Evolutionary conservation across 2,888 invertebrate species (phyloP).

Genomic region (Germaria angustata): DNA sequence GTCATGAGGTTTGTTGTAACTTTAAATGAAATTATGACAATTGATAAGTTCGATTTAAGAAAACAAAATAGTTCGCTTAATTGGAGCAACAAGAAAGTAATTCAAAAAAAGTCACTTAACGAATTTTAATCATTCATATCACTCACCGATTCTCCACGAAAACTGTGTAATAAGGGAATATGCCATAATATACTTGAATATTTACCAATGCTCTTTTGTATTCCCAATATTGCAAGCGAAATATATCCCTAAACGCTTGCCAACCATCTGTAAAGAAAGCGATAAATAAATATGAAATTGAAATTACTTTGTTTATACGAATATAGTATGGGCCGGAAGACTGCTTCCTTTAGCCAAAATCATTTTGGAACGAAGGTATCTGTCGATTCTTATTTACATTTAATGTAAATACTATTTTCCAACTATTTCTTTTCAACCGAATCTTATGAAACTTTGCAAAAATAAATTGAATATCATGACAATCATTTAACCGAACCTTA

Average conservation of each 20-base stretch:
- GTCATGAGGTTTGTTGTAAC: conserved; percentile 77
- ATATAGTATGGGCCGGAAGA: too few species aligned
- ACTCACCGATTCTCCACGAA: conserved; percentile 76
- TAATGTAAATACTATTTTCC: too few species aligned
- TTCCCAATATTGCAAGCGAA: conserved; percentile 76
- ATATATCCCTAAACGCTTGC: conserved; percentile 75
- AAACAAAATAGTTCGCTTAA: neutral
- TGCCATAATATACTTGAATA: conserved; percentile 76
- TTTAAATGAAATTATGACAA: conserved; percentile 45
- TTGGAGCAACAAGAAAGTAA: too few species aligned
- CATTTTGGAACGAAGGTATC: too few species aligned
- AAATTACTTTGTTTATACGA: neutral
- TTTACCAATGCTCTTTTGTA: conserved; percentile 75
- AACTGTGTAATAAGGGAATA: conserved; percentile 78
- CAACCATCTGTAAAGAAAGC: conserved; percentile 74
- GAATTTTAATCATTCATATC: too few species aligned
- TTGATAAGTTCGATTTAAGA: neutral
- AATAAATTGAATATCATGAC: too few species aligned
- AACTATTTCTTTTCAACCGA: too few species aligned
- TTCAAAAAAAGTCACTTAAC: too few species aligned
- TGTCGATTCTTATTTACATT: too few species aligned
- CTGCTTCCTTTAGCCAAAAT: too few species aligned
- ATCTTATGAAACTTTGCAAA: too few species aligned
- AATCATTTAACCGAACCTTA: too few species aligned
- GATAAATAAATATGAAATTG: conserved; percentile 17